A percentile compares a stretch with the other conserved stretches of the same genome.
Conservation (phyloP, 2,888 invertebrate species). For the Cyaniris semiargus region DNA sequence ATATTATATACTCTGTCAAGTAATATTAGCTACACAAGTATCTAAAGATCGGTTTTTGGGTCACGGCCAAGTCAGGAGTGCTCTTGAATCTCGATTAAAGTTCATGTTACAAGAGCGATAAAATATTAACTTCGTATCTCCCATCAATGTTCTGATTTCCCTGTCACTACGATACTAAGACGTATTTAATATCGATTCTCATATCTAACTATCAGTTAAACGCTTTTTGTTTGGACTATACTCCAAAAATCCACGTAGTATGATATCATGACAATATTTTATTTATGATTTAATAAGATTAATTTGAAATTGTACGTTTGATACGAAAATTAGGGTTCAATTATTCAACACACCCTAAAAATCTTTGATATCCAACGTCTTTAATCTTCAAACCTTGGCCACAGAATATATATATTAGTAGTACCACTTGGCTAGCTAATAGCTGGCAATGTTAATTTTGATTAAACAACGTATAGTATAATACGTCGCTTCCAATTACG, state of each 20-base stretch:
- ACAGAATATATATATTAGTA: too few relatives aligned
- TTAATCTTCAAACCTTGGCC: too few relatives aligned
- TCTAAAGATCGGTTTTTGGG: slow-evolving; percentile 11
- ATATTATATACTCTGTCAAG: slow-evolving; percentile 1
- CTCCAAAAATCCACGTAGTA: too few relatives aligned
- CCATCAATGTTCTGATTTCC: not conserved
- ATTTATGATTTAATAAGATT: too few relatives aligned
- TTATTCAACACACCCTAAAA: too few relatives aligned
- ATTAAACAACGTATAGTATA: not conserved
- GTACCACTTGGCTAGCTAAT: too few relatives aligned
- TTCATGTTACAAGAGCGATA: slow-evolving; percentile 6
- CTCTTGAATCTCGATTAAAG: slow-evolving; percentile 8
- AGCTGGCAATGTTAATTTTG: not conserved
- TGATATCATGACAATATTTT: too few relatives aligned
- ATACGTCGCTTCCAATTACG: slow-evolving; percentile 3
- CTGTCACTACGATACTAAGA: not conserved
- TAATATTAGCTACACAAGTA: slow-evolving; percentile 9
- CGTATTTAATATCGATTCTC: too few relatives aligned
- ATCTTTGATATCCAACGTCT: too few relatives aligned
- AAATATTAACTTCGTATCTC: slow-evolving; percentile 2
- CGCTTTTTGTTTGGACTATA: too few relatives aligned
- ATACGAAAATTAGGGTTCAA: not conserved
- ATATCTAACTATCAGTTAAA: too few relatives aligned
- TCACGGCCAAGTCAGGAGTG: slow-evolving; percentile 12
- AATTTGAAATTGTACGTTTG: not conserved